phyloP scores from a whole-genome alignment of 1,140 invertebrate genomes.

The Condylostylus longicornis region DNA sequence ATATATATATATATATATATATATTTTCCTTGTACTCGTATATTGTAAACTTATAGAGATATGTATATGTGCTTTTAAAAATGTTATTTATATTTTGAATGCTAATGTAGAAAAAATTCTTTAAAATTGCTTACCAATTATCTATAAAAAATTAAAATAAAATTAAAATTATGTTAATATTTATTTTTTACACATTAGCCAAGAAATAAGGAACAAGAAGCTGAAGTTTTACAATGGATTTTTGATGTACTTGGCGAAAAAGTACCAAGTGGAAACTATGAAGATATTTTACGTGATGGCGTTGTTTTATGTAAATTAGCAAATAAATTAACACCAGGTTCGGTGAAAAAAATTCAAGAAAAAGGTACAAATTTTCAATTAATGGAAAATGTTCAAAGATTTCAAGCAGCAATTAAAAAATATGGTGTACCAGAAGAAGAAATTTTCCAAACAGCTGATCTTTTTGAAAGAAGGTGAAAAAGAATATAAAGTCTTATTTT shows the following conservation, averaged over 20 bases:
- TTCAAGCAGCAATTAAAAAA: constrained; percentile 82
- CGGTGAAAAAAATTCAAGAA: constrained; percentile 89
- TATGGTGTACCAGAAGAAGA: constrained; percentile 93
- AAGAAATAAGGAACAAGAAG: constrained; percentile 82
- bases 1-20: too few species aligned
- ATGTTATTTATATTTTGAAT: too few species aligned
- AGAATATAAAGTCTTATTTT: too few species aligned
- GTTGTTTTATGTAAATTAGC: constrained; percentile 84
- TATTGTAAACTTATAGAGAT: too few species aligned
- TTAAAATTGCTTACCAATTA: too few species aligned
- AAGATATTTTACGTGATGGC: constrained; percentile 86
- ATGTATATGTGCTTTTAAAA: too few species aligned
- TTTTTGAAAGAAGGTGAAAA: constrained; percentile 91
- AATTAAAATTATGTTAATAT: too few species aligned
- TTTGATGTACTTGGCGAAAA: constrained; percentile 73
- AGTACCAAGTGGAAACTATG: constrained; percentile 65
- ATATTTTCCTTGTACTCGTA: too few species aligned
- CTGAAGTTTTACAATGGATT: constrained; percentile 84
- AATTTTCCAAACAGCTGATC: constrained; percentile 96
- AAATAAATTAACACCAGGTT: constrained; percentile 88
- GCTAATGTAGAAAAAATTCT: too few species aligned
- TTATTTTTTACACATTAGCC: constrained; percentile 37
- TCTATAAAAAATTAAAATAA: too few species aligned
- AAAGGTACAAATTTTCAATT: constrained; percentile 94
- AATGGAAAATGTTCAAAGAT: constrained; percentile 96